phyloP scores from a whole-genome alignment of 2,888 invertebrate genomes.

The Caenorhabditis sp. region DNA sequence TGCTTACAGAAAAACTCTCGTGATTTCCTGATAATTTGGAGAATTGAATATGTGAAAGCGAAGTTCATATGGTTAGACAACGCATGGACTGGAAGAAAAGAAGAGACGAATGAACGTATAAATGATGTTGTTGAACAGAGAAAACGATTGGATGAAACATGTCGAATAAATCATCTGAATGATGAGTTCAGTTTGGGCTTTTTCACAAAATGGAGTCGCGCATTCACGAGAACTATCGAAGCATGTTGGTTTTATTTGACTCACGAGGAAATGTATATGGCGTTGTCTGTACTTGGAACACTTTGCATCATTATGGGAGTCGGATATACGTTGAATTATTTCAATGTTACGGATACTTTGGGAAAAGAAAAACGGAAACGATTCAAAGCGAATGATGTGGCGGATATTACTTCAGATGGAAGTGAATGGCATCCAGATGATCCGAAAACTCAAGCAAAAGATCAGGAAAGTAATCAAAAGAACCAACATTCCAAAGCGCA shows the following conservation, averaged over 20 bases:
- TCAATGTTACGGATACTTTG: conserved; percentile 16
- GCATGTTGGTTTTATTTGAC: conserved; percentile 63
- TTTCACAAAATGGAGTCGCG: conserved; percentile 57
- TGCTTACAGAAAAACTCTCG: conserved; percentile 17
- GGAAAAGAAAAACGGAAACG: no score
- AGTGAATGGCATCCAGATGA: conserved; percentile 68
- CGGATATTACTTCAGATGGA: conserved; percentile 27
- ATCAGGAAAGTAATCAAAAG: conserved; percentile 16
- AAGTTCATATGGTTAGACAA: conserved; percentile 62
- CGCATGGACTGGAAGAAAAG: conserved; percentile 50
- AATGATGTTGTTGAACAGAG: conserved; percentile 43
- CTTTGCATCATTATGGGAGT: conserved; percentile 42
- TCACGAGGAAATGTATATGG: conserved; percentile 67
- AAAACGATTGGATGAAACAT: conserved; percentile 44
- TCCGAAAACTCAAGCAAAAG: conserved; percentile 47
- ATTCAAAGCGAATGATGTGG: conserved; percentile 30
- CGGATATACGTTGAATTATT: conserved; percentile 46
- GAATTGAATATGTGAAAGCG: conserved; percentile 60
- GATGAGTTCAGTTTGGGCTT: conserved; percentile 61
- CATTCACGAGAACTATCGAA: conserved; percentile 57
- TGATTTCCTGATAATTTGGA: conserved; percentile 66
- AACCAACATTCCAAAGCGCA: conserved; percentile 9
- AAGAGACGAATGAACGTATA: conserved; percentile 46
- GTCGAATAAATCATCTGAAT: conserved; percentile 17
- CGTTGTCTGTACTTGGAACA: conserved; percentile 64